Evolutionary conservation across 2,888 invertebrate species (phyloP).

Genomic region (Lepidocyrtoides sp.): DNA sequence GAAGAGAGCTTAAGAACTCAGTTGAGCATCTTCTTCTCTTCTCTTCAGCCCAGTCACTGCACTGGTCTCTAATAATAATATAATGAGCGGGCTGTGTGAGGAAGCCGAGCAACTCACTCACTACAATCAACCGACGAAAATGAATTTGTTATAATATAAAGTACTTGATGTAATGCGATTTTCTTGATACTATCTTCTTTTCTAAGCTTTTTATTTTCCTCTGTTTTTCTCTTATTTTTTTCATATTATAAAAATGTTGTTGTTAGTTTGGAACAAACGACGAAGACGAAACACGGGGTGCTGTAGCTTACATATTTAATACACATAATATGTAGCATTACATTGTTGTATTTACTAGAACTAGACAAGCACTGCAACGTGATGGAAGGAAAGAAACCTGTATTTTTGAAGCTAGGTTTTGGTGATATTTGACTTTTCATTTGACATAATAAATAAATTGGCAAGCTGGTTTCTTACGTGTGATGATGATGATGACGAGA

Average conservation of each 20-base stretch:
- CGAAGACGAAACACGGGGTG: background rate
- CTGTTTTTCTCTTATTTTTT: background rate
- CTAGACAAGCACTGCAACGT: background rate
- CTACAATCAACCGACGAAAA: constrained; percentile 57
- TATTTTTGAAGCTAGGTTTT: constrained; percentile 53
- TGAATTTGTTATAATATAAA: constrained; percentile 65
- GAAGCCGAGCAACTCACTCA: constrained; percentile 43
- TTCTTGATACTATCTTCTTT: constrained; percentile 36
- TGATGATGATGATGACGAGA: constrained; percentile 8
- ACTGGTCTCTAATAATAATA: constrained; percentile 3
- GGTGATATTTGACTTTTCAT: constrained; percentile 59
- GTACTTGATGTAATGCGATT: constrained; percentile 39
- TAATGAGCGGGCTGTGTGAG: constrained; percentile 58
- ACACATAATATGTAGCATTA: no score
- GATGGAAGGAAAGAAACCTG: constrained; percentile 66
- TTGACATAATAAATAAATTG: constrained; percentile 71
- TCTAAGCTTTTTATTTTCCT: constrained; percentile 3
- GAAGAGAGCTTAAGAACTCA: background rate
- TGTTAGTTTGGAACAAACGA: constrained; percentile 35
- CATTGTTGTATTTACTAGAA: background rate
- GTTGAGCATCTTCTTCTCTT: background rate
- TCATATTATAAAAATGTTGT: background rate
- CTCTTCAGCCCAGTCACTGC: background rate
- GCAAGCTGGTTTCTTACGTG: constrained; percentile 47
- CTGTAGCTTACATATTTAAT: background rate